Conservation (phyloP, 2,888 invertebrate species). For the Cephonodes hylas region DNA sequence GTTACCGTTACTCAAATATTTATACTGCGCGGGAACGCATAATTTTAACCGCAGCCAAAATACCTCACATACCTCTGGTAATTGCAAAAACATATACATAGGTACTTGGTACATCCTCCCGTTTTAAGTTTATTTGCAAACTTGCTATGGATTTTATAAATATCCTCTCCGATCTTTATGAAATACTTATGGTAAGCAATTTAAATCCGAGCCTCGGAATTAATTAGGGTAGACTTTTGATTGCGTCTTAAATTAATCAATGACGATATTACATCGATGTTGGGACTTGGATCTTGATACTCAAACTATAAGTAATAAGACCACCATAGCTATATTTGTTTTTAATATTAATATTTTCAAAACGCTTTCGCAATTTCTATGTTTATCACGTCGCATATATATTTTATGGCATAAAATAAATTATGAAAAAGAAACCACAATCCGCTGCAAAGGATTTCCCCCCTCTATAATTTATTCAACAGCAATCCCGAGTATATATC, state of each 20-base stretch:
- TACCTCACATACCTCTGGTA: neutral
- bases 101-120: neutral
- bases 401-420: neutral
- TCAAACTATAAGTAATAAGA: neutral
- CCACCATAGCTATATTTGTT: neutral
- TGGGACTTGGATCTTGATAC: neutral
- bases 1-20: neutral
- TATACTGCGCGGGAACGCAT: neutral
- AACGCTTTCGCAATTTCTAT: neutral
- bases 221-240: no score
- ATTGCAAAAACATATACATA: neutral
- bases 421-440: conserved; percentile 9
- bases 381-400: neutral
- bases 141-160: no score
- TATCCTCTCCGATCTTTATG: no score
- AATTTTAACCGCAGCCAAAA: neutral
- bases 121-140: no score
- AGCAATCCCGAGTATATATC: conserved; percentile 21
- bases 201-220: no score
- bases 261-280: no score
- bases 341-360: neutral
- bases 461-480: conserved; percentile 2
- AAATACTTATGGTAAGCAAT: no score
- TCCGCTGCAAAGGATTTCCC: conserved; percentile 2
- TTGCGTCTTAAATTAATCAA: no score